Percentiles rank a stretch among this genome's conserved stretches.
Evolutionary conservation across 2,113 vertebrate genomes (phyloP).

Genomic region (Mastomys natalensis): DNA sequence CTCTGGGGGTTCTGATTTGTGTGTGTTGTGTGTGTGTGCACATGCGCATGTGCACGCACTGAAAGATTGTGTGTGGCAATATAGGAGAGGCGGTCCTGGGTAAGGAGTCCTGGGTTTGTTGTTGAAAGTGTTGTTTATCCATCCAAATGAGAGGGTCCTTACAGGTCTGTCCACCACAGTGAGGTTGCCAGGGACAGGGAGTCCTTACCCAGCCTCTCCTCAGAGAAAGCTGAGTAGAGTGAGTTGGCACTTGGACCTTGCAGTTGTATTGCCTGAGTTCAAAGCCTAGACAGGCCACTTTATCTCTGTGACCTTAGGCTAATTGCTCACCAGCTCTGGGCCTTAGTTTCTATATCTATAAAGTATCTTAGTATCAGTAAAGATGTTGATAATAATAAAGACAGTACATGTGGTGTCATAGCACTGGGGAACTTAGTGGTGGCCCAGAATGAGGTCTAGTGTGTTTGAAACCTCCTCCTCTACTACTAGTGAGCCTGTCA

Average conservation of each 20-base stretch:
- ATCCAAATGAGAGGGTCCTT: not conserved
- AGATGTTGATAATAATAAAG: not conserved
- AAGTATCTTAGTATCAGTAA: not conserved
- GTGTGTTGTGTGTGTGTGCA: not conserved
- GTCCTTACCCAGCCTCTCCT: not conserved
- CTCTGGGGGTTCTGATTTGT: not conserved
- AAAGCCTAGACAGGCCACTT: not conserved
- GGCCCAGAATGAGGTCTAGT: not conserved
- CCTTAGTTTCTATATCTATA: not conserved
- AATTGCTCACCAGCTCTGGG: not conserved
- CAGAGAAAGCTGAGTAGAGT: not conserved
- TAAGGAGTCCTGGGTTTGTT: not conserved
- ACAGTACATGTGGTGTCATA: not conserved
- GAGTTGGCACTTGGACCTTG: not conserved
- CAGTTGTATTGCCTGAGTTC: not conserved
- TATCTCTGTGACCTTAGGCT: not conserved
- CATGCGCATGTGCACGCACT: not conserved
- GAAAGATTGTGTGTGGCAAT: not conserved
- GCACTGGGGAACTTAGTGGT: rapidly evolving
- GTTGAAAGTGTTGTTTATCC: not conserved
- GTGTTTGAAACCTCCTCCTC: not conserved
- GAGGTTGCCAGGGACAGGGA: not conserved
- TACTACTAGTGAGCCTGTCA: not conserved
- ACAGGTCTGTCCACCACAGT: not conserved
- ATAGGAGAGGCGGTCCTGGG: not conserved